These are phyloP conservation scores for Hypothenemus hampei DNA, from an alignment of 1,140 invertebrate genomes.

Conservation along the genomic window DNA sequence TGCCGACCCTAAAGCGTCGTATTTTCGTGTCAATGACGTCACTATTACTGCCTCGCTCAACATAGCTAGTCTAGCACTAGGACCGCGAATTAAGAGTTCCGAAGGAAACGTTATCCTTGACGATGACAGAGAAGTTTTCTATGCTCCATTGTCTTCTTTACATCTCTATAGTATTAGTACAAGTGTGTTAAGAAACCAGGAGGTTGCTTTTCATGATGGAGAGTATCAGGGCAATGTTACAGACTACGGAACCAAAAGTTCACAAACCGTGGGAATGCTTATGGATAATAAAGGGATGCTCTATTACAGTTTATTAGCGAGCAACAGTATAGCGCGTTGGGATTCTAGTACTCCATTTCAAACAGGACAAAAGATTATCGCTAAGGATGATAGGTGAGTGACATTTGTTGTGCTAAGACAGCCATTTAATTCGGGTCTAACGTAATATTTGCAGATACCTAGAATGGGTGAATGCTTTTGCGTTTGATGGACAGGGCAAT, in stretches of 20 bases:
- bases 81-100: constrained; percentile 45
- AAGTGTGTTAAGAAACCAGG: constrained; percentile 52
- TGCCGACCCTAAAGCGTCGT: constrained; percentile 50
- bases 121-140: constrained; percentile 56
- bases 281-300: constrained; percentile 63
- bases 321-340: constrained; percentile 63
- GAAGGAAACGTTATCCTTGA: constrained; percentile 25
- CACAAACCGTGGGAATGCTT: constrained; percentile 64
- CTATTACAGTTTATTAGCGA: constrained; percentile 61
- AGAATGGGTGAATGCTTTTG: constrained; percentile 67
- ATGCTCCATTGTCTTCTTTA: constrained; percentile 59
- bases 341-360: constrained; percentile 50
- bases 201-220: constrained; percentile 26
- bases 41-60: constrained; percentile 52
- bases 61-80: constrained; percentile 63
- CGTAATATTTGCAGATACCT: constrained; percentile 47
- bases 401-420: neutral
- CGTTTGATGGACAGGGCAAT: constrained; percentile 60
- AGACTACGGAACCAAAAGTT: constrained; percentile 57
- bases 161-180: constrained; percentile 59
- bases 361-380: constrained; percentile 51
- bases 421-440: neutral
- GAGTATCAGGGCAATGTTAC: constrained; percentile 43
- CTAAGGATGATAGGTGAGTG: constrained; percentile 52
- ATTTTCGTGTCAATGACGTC: constrained; percentile 55